These are phyloP conservation scores for Chrysotoxum bicinctum DNA, from an alignment of 2,888 invertebrate genomes.

Conservation along the genomic window DNA sequence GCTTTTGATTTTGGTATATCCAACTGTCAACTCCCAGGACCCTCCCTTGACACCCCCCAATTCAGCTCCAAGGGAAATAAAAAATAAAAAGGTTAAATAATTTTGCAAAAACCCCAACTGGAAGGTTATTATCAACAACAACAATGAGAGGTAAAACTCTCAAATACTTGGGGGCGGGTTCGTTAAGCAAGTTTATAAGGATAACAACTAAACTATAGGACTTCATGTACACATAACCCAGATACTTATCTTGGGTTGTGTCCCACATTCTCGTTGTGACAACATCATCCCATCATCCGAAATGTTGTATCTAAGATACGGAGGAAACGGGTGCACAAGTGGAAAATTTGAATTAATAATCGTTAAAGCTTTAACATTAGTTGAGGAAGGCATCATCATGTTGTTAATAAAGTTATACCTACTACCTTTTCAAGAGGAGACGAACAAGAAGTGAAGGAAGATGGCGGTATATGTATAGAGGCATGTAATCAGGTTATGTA, in stretches of 20 bases:
- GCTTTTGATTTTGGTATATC: slow-evolving; percentile 34
- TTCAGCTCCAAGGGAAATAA: background rate
- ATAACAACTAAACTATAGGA: slow-evolving; percentile 7
- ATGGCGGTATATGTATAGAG: background rate
- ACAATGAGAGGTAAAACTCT: background rate
- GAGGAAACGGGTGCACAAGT: slow-evolving; percentile 41
- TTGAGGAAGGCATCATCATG: slow-evolving; percentile 44
- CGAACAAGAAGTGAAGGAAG: background rate
- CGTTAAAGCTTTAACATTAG: slow-evolving; percentile 62
- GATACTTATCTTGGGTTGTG: slow-evolving; percentile 60
- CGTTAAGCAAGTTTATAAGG: slow-evolving; percentile 50
- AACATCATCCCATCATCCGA: slow-evolving; percentile 20
- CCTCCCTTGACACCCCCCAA: background rate
- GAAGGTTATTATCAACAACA: slow-evolving; percentile 25
- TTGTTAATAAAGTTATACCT: slow-evolving; percentile 65
- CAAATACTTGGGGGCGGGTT: slow-evolving; percentile 27
- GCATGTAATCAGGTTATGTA: slow-evolving; percentile 43
- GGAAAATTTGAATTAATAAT: slow-evolving; percentile 72
- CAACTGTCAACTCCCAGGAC: slow-evolving; percentile 11
- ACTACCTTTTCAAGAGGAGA: slow-evolving; percentile 9
- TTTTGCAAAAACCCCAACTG: slow-evolving; percentile 26
- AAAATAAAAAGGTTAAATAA: slow-evolving; percentile 38
- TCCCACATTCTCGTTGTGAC: slow-evolving; percentile 35
- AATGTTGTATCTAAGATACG: background rate
- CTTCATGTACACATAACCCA: slow-evolving; percentile 44